Conservation (phyloP, 2,797 vertebrate species). For the Zenarchopterus dispar region DNA sequence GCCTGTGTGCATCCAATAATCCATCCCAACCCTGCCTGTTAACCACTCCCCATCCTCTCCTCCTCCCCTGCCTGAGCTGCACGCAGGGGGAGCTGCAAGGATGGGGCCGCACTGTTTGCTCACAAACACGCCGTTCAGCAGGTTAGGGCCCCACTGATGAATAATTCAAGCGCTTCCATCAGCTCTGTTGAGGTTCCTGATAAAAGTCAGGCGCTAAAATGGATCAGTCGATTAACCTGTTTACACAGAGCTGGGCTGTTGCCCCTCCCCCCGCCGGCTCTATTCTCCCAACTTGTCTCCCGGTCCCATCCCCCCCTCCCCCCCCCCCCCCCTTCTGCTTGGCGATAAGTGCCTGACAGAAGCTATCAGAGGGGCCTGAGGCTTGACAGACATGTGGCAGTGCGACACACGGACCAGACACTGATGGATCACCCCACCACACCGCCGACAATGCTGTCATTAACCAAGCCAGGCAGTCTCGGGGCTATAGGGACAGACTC, state of each 20-base stretch:
- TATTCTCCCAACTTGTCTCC: slow-evolving; percentile 43
- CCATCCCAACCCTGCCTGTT: slow-evolving; percentile 75
- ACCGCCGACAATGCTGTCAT: slow-evolving; percentile 67
- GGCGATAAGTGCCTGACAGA: slow-evolving; percentile 86
- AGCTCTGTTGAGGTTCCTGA: slow-evolving; percentile 89
- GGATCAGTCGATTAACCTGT: slow-evolving; percentile 95
- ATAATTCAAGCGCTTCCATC: slow-evolving; percentile 91
- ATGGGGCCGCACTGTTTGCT: slow-evolving; percentile 81
- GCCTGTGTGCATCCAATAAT: slow-evolving; percentile 80
- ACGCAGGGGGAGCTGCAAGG: slow-evolving; percentile 60
- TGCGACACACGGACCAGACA: slow-evolving; percentile 70
- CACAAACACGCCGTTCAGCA: slow-evolving; percentile 81
- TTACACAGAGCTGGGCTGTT: slow-evolving; percentile 87
- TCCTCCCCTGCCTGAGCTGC: slow-evolving; percentile 43
- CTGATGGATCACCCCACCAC: slow-evolving; percentile 78
- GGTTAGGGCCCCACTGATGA: slow-evolving; percentile 89
- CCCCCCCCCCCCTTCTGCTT: slow-evolving; percentile 50
- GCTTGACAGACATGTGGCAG: slow-evolving; percentile 80
- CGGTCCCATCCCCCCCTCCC: slow-evolving; percentile 42
- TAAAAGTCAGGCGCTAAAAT: slow-evolving; percentile 92
- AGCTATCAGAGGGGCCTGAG: slow-evolving; percentile 75
- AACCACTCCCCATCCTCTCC: slow-evolving; percentile 71
- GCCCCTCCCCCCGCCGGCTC: slow-evolving; percentile 58
- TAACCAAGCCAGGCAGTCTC: slow-evolving; percentile 63
- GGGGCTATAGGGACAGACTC: slow-evolving; percentile 19